phyloP scores from a whole-genome alignment of 2,888 invertebrate genomes.

The Yponomeuta cagnagella region DNA sequence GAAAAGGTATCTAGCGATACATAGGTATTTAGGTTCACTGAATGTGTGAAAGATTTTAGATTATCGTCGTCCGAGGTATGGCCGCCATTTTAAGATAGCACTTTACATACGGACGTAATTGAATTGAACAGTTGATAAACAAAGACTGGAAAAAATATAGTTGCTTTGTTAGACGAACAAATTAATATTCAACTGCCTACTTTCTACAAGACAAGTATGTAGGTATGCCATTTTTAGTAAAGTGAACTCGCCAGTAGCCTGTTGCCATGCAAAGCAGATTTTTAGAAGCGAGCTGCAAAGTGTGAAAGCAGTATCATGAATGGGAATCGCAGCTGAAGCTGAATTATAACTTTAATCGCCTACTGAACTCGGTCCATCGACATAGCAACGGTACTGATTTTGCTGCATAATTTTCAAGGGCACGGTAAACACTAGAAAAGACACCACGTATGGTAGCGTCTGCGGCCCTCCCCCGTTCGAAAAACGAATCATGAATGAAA shows the following conservation, averaged over 20 bases:
- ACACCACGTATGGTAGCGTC: constrained; percentile 35
- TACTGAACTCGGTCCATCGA: constrained; percentile 29
- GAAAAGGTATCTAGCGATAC: neutral
- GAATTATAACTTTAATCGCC: constrained; percentile 1
- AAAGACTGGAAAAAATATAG: too few species aligned
- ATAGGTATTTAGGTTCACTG: too few species aligned
- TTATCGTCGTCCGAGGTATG: neutral
- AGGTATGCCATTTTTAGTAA: constrained; percentile 60
- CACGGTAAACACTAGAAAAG: constrained; percentile 42
- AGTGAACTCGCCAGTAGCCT: constrained; percentile 33
- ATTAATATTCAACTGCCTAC: constrained; percentile 27
- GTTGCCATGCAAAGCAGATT: constrained; percentile 64
- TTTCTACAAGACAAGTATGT: constrained; percentile 47
- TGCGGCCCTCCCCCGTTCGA: constrained; percentile 37
- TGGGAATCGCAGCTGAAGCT: neutral
- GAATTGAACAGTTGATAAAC: too few species aligned
- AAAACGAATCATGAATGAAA: constrained; percentile 65
- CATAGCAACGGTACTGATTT: constrained; percentile 55
- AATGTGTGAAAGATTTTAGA: too few species aligned
- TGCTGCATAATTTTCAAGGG: constrained; percentile 76
- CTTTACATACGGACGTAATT: neutral
- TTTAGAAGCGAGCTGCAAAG: constrained; percentile 29
- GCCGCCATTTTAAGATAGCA: constrained; percentile 1
- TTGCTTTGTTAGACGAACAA: neutral
- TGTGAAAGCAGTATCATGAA: neutral